Conservation (phyloP, 2,797 vertebrate species). For the Bradypodion ventrale region DNA sequence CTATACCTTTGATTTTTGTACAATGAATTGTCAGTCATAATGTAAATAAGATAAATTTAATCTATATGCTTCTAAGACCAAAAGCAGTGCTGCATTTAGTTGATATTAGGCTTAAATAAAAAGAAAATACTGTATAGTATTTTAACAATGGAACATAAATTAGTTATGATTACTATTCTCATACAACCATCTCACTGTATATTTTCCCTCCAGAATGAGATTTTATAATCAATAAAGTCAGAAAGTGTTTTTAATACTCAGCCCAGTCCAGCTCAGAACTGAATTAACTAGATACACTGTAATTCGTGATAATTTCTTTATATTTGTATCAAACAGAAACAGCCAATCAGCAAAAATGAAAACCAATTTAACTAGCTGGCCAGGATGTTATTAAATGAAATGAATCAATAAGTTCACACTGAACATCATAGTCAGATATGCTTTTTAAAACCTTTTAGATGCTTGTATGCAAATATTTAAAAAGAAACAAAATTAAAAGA, state of each 20-base stretch:
- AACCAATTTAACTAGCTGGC: not conserved
- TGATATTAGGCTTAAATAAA: slow-evolving; percentile 34
- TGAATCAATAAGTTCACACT: not conserved
- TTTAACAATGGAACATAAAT: not conserved
- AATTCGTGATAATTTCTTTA: not conserved
- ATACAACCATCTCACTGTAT: slow-evolving; percentile 24
- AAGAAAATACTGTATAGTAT: not conserved
- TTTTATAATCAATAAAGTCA: slow-evolving; percentile 27
- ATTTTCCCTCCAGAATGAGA: not conserved
- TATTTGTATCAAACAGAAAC: not conserved
- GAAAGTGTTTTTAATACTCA: slow-evolving; percentile 1
- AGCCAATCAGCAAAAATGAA: not conserved
- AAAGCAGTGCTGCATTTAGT: slow-evolving; percentile 29
- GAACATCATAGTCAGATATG: not conserved
- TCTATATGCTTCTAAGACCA: slow-evolving; percentile 32
- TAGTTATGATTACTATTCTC: not conserved
- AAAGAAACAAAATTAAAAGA: not conserved
- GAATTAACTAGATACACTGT: not conserved
- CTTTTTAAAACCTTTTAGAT: not conserved
- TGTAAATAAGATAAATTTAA: slow-evolving; percentile 58
- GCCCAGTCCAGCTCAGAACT: not conserved
- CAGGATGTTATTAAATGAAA: not conserved
- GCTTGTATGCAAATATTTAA: not conserved
- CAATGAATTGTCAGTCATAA: slow-evolving; percentile 54
- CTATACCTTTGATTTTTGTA: slow-evolving; percentile 33